Evolutionary conservation across 2,797 vertebrate species (phyloP).

Genomic region (Danio choprae): DNA sequence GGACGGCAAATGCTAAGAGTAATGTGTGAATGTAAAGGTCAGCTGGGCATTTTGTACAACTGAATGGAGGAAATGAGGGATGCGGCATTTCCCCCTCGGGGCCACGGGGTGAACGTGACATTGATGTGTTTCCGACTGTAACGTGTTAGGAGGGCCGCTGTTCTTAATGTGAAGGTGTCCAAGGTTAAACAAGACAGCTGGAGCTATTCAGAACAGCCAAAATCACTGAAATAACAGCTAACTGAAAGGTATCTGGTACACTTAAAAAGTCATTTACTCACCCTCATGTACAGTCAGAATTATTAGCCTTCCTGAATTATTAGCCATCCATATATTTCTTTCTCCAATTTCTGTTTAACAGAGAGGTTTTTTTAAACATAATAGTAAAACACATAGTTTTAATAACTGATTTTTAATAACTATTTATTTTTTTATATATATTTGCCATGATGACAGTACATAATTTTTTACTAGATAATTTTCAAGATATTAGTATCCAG

Average conservation of each 20-base stretch:
- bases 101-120: constrained; percentile 34
- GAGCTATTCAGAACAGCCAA: constrained; percentile 13
- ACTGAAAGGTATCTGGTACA: background rate
- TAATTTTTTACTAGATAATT: no score
- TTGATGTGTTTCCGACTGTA: constrained; percentile 31
- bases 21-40: constrained; percentile 49
- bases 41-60: constrained; percentile 45
- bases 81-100: constrained; percentile 15
- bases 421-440: no score
- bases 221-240: constrained; percentile 1
- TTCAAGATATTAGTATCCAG: no score
- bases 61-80: constrained; percentile 48
- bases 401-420: no score
- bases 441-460: no score
- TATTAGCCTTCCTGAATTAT: no score
- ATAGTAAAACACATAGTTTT: no score
- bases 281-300: no score
- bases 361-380: no score
- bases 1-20: constrained; percentile 43
- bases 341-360: no score
- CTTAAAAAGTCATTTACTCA: background rate
- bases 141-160: constrained; percentile 4
- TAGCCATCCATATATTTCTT: no score
- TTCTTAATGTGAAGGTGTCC: constrained; percentile 29
- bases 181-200: constrained; percentile 23